Evolutionary conservation across 1,140 invertebrate species (phyloP), one percentile per base, ranked within the genome.

Genomic region (Diachasma alloeum): DNA sequence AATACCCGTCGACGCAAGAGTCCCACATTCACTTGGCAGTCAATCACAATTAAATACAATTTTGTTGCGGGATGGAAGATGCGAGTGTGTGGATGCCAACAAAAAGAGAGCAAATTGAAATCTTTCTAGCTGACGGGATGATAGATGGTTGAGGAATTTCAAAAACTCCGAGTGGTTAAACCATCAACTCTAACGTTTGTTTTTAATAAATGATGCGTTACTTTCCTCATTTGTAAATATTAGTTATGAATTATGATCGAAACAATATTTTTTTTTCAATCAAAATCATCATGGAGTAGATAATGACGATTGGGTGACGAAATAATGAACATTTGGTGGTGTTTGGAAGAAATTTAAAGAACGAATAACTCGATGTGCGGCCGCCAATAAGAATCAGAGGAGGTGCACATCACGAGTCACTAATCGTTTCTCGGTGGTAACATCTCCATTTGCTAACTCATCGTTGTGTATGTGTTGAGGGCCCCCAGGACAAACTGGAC

Each of bases 41-140:
- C 87, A 89, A 89, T 89, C 87, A 89, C 87, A 87, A 89, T 89
- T 89, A 89, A 88, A 88, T 88, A 88, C 85, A 87, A 88, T 88
- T 88, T 88, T 88, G 86, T 31, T 86, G 75, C 73, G 80, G 82
- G 81, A 81, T 2, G 66, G 10, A 68, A 39, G 17, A 37, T n/a
- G 66, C 8, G 66, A 37, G 26, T 66, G 59, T 66, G 15, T 66
- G 15, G 26, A 66, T 66, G 42, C 17, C 9, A 17, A 31, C 22
- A 87, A 87, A 89, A 89, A 89, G 85, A 85, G 87, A 89, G 85
- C 86, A 89, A 89, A 89, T 88, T 88, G 84, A 88, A 88, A 88
- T 88, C 86, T 88, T 59, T 85, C 83, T 87, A 87, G 83, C 86
- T 86, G 87, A 87, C 87, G 85, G 86, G 83, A 87, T 88, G 87